Evolutionary conservation across 2,888 invertebrate species (phyloP), one percentile per base, ranked within the genome.

Genomic region (Tridacna crocea): DNA sequence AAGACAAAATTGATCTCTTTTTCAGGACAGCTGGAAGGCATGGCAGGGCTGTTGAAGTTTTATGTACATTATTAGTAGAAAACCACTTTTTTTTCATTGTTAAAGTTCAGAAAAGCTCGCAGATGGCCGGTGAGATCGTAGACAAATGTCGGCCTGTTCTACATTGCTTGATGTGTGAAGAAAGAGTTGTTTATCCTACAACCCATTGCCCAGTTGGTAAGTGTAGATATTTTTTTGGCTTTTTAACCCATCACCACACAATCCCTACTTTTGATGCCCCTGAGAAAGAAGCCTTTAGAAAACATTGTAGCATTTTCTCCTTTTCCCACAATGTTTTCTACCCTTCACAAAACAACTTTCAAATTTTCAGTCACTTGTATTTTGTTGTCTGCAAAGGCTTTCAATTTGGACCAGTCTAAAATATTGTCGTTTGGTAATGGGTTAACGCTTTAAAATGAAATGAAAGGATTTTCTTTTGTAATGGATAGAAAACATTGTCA

Each of bases 141-240:
- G 79, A 83, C 10, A 77, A 88, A 51, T 80, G 93, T 17, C 76
- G 89, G 11, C 78, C 80, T 12, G 78, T 93, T 10, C 83, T 93
- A 22, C 92, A 93, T 79, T 94, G 94, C 79, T 90, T 90, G 73
- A 88, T 93, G 65, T 94, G 94, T 90, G 91, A 92, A 73, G 93
- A 93, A 72, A 87, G 92, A 79, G 88, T 83, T 11, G 88, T 92
- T 72, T 87, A 84, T 46, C 92, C 92, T 2, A 77, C 87, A 22
- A 83, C 88, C 27, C 78, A 87, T 27, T 84, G 90, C 26, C 91
- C 91, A 6, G 22, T 88, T 48, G 92, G 93, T 92, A 84, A 61
- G 89, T 73, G 27, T 26, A 2, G n/a, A n/a, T n/a, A 36, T 36
- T 36, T 2, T 36, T 2, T 36, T 36, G 2, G 2, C 36, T 36